Evolutionary conservation across 2,888 invertebrate species (phyloP).

Genomic region (Microctonus aethiopoides): DNA sequence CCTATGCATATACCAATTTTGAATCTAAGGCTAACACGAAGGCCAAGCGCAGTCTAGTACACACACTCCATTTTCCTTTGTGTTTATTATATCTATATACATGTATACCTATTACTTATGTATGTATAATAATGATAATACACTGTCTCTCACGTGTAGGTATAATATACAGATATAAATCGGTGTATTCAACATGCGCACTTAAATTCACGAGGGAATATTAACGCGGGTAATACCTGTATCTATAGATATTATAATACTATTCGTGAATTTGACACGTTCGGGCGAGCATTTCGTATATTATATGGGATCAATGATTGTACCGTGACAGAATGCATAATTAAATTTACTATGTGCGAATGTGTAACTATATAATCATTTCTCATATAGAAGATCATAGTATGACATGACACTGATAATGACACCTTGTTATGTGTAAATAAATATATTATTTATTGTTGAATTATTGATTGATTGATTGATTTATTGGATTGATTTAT

Average conservation of each 20-base stretch:
- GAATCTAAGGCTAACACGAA: conserved; percentile 22
- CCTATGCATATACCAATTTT: conserved; percentile 23
- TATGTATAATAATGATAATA: conserved; percentile 1
- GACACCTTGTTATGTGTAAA: too few relatives aligned
- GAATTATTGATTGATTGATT: too few relatives aligned
- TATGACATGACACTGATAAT: not conserved
- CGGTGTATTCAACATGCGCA: not conserved
- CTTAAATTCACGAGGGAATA: conserved; percentile 13
- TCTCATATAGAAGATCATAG: conserved; percentile 28
- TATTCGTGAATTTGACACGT: conserved; percentile 18
- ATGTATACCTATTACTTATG: not conserved
- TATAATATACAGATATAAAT: not conserved
- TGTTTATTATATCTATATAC: too few relatives aligned
- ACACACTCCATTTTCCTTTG: not conserved
- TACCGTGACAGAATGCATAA: conserved; percentile 26
- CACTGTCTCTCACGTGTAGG: not conserved
- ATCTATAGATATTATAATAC: conserved; percentile 3
- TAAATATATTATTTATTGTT: too few relatives aligned
- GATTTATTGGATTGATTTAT: too few relatives aligned
- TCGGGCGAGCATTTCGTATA: conserved; percentile 20
- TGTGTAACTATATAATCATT: conserved; percentile 24
- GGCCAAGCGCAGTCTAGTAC: conserved; percentile 13
- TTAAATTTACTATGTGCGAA: conserved; percentile 8
- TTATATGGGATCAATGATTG: conserved; percentile 28
- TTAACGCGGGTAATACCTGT: conserved; percentile 10